Conservation (phyloP, 35 echinoderm and acorn worm genomes). For the Lytechinus variegatus region DNA sequence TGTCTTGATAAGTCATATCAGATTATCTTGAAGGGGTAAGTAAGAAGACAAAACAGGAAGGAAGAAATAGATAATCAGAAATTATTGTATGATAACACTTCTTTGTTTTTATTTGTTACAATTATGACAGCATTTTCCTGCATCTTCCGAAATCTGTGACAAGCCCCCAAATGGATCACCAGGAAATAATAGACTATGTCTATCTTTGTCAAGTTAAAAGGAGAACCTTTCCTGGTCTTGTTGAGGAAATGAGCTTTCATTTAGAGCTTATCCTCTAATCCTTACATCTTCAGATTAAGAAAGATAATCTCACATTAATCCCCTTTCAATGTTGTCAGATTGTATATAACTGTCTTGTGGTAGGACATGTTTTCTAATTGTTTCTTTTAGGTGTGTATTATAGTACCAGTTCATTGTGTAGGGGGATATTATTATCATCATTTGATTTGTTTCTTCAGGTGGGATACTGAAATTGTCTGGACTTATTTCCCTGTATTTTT, state of each 20-base stretch:
- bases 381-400: neutral
- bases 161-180: neutral
- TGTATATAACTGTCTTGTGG: neutral
- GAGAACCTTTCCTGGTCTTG: neutral
- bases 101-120: neutral
- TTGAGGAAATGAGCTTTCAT: slow-evolving; percentile 1
- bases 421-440: too few relatives aligned
- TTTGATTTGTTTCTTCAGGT: neutral
- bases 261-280: neutral
- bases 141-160: neutral
- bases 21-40: neutral
- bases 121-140: slow-evolving; percentile 11
- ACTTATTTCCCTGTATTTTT: neutral
- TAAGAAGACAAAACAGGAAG: neutral
- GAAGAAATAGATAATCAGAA: neutral
- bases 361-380: neutral
- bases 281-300: neutral
- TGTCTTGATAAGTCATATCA: neutral
- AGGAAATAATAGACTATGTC: neutral
- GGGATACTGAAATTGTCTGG: neutral
- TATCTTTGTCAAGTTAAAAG: neutral
- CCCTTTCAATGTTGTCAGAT: neutral
- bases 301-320: neutral
- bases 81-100: neutral
- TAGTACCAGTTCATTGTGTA: neutral